Conservation (phyloP, 2,797 vertebrate species). For the Etheostoma perlongum region DNA sequence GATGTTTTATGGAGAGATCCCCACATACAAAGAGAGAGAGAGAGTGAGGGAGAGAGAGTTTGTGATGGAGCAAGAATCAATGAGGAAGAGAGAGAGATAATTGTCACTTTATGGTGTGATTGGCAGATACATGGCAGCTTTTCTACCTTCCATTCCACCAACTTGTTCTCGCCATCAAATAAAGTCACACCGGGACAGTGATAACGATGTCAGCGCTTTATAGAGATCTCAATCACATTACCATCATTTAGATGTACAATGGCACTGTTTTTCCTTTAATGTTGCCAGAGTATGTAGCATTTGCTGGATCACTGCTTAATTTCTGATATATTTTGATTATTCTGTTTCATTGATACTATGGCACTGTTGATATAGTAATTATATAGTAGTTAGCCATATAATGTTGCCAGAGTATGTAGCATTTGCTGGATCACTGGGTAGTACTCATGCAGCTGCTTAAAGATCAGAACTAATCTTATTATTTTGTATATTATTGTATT, state of each 20-base stretch:
- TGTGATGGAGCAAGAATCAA: slow-evolving; percentile 49
- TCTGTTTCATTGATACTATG: no score
- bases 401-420: not conserved
- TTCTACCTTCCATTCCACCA: slow-evolving; percentile 48
- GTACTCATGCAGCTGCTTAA: not conserved
- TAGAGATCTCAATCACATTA: slow-evolving; percentile 37
- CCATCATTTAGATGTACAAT: slow-evolving; percentile 37
- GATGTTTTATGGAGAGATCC: slow-evolving; percentile 69
- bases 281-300: no score
- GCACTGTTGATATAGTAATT: no score
- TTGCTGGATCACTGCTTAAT: no score
- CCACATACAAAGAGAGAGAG: slow-evolving; percentile 33
- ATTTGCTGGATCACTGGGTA: not conserved
- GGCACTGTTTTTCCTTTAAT: no score
- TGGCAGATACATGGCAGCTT: slow-evolving; percentile 74
- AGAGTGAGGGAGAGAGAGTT: not conserved
- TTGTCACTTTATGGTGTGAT: slow-evolving; percentile 66
- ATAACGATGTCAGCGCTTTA: slow-evolving; percentile 43
- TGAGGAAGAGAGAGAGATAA: slow-evolving; percentile 50
- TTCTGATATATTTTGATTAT: no score
- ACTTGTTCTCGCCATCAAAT: slow-evolving; percentile 49
- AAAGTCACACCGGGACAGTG: slow-evolving; percentile 39
- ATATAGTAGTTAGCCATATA: slow-evolving; percentile 1
- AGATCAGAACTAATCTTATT: not conserved
- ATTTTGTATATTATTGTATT: not conserved